A percentile compares a stretch with the other conserved stretches of the same genome.
Evolutionary conservation across 2,797 vertebrate species (phyloP).

Genomic region (Myiotriccus ornatus): DNA sequence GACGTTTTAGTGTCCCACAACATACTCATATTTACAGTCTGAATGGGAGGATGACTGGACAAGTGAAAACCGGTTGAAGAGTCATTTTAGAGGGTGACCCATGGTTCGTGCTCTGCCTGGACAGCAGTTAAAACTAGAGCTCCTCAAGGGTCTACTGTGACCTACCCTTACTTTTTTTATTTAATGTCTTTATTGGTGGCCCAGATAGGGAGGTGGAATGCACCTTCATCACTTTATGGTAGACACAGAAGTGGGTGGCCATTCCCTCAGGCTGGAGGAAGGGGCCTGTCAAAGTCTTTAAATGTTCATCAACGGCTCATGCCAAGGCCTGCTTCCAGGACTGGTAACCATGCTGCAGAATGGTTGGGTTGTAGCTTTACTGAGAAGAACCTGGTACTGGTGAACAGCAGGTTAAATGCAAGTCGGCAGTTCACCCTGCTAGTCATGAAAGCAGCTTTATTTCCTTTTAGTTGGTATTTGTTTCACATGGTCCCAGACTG

Average conservation of each 20-base stretch:
- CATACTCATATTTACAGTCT: neutral
- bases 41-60: neutral
- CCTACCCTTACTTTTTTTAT: neutral
- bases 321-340: neutral
- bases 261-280: neutral
- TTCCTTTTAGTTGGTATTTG: neutral
- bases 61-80: neutral
- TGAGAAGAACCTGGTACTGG: neutral
- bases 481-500: neutral
- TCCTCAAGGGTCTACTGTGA: neutral
- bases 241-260: neutral
- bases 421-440: neutral
- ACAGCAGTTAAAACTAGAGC: neutral
- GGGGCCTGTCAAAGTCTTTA: accelerated
- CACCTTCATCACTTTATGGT: neutral
- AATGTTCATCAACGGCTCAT: neutral
- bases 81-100: neutral
- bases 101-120: neutral
- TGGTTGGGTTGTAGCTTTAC: neutral
- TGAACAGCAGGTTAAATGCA: neutral
- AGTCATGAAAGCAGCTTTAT: neutral
- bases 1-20: neutral
- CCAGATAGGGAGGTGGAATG: neutral
- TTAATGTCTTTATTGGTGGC: neutral
- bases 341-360: neutral